These are phyloP conservation scores for Drosophila mimetica DNA, from an alignment of 2,888 invertebrate genomes.

Conservation along the genomic window DNA sequence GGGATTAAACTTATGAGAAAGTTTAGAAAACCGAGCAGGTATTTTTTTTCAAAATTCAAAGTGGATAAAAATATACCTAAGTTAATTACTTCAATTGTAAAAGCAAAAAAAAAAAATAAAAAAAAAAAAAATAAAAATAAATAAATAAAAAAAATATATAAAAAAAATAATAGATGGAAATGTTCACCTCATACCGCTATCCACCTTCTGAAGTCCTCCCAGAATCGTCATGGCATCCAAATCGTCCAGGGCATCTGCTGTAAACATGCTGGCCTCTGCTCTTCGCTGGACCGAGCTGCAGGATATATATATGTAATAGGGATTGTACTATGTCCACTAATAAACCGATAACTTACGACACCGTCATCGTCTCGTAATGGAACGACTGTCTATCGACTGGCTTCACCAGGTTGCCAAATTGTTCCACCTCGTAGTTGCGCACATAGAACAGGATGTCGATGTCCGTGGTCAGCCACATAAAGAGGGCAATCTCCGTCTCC, in stretches of 20 bases:
- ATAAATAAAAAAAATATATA: too few species aligned
- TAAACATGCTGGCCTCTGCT: conserved; percentile 50
- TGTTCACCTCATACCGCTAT: conserved; percentile 55
- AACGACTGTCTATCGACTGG: conserved; percentile 8
- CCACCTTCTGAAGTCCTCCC: conserved; percentile 53
- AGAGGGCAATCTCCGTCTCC: conserved; percentile 60
- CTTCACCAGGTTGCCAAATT: conserved; percentile 75
- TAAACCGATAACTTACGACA: conserved; percentile 48
- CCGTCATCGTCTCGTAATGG: conserved; percentile 33
- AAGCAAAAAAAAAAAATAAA: too few species aligned
- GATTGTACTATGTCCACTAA: neutral
- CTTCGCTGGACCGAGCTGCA: conserved; percentile 52
- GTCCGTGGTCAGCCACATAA: conserved; percentile 79
- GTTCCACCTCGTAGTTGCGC: conserved; percentile 69
- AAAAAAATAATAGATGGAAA: too few species aligned
- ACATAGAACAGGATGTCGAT: conserved; percentile 61
- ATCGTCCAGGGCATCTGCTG: conserved; percentile 55
- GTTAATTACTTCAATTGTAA: too few species aligned
- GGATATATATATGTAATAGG: neutral
- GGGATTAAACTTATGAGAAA: too few species aligned
- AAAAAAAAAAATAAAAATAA: too few species aligned
- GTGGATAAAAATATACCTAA: too few species aligned
- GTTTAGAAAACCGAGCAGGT: too few species aligned
- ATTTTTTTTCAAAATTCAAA: too few species aligned
- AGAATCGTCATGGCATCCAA: conserved; percentile 48